These are phyloP conservation scores for Tyto alba DNA, from an alignment of 2,113 vertebrate genomes.

Conservation along the genomic window DNA sequence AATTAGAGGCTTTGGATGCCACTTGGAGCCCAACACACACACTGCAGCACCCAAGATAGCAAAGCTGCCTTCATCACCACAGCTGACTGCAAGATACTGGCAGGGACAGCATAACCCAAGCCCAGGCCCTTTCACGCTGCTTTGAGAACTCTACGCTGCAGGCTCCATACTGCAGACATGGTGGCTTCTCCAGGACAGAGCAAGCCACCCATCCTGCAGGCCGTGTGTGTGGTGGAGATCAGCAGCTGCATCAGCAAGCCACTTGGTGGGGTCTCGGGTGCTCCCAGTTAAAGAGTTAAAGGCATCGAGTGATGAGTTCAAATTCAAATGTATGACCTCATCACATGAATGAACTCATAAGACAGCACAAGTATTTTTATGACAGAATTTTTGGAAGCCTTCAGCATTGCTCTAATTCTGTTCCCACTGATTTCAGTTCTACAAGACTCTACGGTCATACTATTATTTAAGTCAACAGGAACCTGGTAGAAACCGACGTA, in stretches of 20 bases:
- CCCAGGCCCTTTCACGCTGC: rapidly evolving
- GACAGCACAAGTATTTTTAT: background rate
- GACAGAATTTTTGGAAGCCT: slow-evolving; percentile 4
- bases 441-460: background rate
- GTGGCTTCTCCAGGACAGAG: background rate
- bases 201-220: background rate
- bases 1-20: background rate
- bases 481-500: background rate
- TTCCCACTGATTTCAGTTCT: background rate
- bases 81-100: background rate
- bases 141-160: background rate
- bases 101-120: background rate
- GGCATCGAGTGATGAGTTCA: background rate
- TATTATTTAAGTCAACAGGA: background rate
- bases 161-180: rapidly evolving
- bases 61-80: background rate
- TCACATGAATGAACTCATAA: background rate
- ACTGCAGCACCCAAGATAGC: background rate
- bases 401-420: background rate
- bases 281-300: background rate
- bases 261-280: background rate
- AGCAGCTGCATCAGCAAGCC: background rate
- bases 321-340: background rate
- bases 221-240: background rate
- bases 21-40: background rate